Evolutionary conservation across 2,797 vertebrate genomes (phyloP).

Genomic region (Chelon auratus): DNA sequence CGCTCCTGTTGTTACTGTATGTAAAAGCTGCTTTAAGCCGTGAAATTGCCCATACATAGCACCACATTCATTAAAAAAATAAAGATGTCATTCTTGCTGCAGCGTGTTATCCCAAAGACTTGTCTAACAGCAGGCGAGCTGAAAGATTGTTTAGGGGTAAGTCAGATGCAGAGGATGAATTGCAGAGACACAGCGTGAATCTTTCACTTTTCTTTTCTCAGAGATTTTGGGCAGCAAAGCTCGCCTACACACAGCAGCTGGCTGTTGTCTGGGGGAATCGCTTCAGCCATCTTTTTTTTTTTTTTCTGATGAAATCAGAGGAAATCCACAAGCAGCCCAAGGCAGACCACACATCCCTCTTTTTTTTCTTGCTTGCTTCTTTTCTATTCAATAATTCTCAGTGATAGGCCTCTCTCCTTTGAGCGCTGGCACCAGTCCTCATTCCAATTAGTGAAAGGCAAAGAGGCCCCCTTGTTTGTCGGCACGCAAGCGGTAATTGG

Average conservation of each 20-base stretch:
- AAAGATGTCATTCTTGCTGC: conserved; percentile 41
- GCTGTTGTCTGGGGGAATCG: conserved; percentile 75
- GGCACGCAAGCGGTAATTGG: conserved; percentile 78
- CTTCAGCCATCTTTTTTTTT: conserved; percentile 65
- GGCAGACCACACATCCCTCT: conserved; percentile 71
- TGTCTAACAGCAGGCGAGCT: conserved; percentile 49
- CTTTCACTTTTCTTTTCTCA: conserved; percentile 64
- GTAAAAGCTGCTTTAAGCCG: conserved; percentile 30
- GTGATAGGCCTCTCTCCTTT: conserved; percentile 68
- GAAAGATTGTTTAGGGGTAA: conserved; percentile 58
- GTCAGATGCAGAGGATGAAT: conserved; percentile 60
- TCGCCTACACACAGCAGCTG: conserved; percentile 77
- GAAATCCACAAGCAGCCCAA: conserved; percentile 76
- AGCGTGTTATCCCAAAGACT: conserved; percentile 27
- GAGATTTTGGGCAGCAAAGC: conserved; percentile 65
- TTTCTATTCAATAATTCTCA: conserved; percentile 75
- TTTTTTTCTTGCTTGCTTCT: conserved; percentile 12
- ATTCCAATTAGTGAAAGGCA: conserved; percentile 79
- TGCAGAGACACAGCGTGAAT: conserved; percentile 63
- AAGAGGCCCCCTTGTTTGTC: conserved; percentile 80
- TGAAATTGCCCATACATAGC: conserved; percentile 23
- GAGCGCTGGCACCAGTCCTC: conserved; percentile 67
- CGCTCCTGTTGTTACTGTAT: conserved; percentile 6
- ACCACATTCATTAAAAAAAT: conserved; percentile 37
- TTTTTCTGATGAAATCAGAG: conserved; percentile 82